Percentiles rank a stretch among this genome's conserved stretches.
Evolutionary conservation across 1,140 invertebrate genomes (phyloP).

Genomic region (Drosophila neocordata): DNA sequence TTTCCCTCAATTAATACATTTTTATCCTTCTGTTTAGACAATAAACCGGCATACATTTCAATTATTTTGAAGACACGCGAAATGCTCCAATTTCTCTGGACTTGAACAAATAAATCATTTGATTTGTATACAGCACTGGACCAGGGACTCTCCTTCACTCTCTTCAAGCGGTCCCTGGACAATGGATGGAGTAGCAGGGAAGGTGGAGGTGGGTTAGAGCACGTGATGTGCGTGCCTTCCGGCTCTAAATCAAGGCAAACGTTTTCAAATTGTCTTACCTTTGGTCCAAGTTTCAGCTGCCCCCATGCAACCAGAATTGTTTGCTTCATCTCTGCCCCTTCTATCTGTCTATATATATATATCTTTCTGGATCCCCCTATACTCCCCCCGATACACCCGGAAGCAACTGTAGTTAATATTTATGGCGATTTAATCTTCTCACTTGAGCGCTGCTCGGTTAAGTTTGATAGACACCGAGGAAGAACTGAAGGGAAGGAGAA

Average conservation of each 20-base stretch:
- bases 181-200: neutral
- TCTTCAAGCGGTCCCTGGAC: conserved; percentile 11
- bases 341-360: too few relatives aligned
- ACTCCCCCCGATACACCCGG: conserved; percentile 24
- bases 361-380: neutral
- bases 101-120: conserved; percentile 72
- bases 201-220: conserved; percentile 19
- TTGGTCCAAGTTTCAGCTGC: conserved; percentile 14
- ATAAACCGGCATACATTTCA: conserved; percentile 63
- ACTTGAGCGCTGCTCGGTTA: conserved; percentile 78
- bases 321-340: neutral
- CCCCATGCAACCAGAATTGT: neutral
- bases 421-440: conserved; percentile 81
- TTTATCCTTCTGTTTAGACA: neutral
- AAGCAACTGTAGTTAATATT: conserved; percentile 80
- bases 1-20: neutral
- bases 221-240: conserved; percentile 78
- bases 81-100: conserved; percentile 50
- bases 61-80: conserved; percentile 65
- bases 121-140: conserved; percentile 65
- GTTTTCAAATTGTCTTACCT: conserved; percentile 78
- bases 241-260: conserved; percentile 78
- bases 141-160: neutral
- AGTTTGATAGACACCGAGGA: conserved; percentile 67
- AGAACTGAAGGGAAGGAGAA: conserved; percentile 18